phyloP scores from a whole-genome alignment of 2,888 invertebrate species.

The Ormyrus labotus region DNA sequence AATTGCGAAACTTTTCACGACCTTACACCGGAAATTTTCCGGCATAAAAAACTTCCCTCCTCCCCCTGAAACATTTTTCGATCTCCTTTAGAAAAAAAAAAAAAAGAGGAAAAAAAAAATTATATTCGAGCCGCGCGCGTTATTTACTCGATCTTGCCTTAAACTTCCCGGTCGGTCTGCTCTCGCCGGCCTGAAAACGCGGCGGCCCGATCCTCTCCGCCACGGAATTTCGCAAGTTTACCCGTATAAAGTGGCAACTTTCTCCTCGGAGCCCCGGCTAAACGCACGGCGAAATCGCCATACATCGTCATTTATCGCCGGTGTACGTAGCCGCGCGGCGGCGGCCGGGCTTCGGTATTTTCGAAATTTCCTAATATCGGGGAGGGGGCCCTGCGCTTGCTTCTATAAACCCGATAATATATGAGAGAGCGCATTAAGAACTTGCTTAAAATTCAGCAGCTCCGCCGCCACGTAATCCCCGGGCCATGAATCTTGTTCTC shows the following conservation, averaged over 20 bases:
- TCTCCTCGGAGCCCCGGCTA: background rate
- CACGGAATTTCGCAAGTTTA: conserved; percentile 1
- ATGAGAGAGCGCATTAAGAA: conserved; percentile 49
- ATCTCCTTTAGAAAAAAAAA: too few relatives aligned
- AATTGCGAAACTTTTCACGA: too few relatives aligned
- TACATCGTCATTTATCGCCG: conserved; percentile 38
- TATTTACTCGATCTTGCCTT: conserved; percentile 11
- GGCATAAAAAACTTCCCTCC: background rate
- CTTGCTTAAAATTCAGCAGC: conserved; percentile 38
- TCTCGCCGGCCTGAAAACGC: too few relatives aligned
- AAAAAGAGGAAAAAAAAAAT: too few relatives aligned
- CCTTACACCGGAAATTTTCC: background rate
- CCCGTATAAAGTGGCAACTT: conserved; percentile 16
- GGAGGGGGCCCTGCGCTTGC: background rate
- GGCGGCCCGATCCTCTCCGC: too few relatives aligned
- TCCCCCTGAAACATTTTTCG: too few relatives aligned
- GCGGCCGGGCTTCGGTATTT: conserved; percentile 18
- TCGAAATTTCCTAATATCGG: conserved; percentile 30
- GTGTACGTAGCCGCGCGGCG: too few relatives aligned
- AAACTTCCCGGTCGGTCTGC: background rate
- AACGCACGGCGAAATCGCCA: conserved; percentile 8
- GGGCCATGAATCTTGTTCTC: conserved; percentile 37
- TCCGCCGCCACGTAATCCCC: conserved; percentile 10
- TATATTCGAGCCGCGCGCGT: background rate
- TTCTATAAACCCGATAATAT: background rate